Conservation (phyloP, 2,113 vertebrate genomes). For the Oxygymnocypris stewartii region DNA sequence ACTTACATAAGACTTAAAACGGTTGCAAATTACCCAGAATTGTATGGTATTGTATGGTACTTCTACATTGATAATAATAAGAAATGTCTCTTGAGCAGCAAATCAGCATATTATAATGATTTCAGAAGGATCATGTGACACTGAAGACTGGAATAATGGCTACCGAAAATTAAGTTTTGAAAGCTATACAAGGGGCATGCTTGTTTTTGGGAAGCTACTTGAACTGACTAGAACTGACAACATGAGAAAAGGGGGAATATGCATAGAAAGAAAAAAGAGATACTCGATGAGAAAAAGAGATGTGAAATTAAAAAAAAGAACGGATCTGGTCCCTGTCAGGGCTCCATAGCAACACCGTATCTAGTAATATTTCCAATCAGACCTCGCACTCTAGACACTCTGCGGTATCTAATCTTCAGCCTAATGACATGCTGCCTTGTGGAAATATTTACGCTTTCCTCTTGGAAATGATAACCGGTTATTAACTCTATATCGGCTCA, state of each 20-base stretch:
- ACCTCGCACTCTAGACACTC: conserved; percentile 18
- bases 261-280: conserved; percentile 12
- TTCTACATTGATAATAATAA: not conserved
- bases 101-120: no score
- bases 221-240: not conserved
- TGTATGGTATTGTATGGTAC: not conserved
- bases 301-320: not conserved
- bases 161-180: no score
- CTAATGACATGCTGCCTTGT: conserved; percentile 56
- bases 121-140: no score
- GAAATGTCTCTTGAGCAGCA: no score
- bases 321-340: not conserved
- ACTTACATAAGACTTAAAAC: conserved; percentile 4
- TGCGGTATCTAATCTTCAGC: conserved; percentile 49
- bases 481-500: conserved; percentile 64
- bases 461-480: conserved; percentile 65
- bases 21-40: not conserved
- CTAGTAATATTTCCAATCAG: conserved; percentile 42
- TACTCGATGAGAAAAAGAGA: conserved; percentile 3
- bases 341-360: conserved; percentile 49
- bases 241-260: not conserved
- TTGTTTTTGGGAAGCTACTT: not conserved
- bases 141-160: no score
- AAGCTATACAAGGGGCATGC: conserved; percentile 36
- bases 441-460: conserved; percentile 64